Evolutionary conservation across 1,140 invertebrate genomes (phyloP), one percentile per base, ranked within the genome.

Genomic region (Coenobita brevimanus): DNA sequence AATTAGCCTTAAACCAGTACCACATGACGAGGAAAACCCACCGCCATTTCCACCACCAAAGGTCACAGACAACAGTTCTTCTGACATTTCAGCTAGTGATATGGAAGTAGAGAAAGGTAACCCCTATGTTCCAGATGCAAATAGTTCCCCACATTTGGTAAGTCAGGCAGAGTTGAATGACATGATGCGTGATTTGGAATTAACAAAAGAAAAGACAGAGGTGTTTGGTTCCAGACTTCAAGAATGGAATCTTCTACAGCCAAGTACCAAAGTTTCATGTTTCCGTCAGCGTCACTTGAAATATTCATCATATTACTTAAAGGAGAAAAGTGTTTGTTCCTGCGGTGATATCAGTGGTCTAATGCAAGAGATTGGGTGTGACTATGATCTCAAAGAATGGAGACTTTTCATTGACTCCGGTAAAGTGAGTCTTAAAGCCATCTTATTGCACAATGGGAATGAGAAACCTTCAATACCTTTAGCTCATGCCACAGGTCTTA

Each of bases 31-130:
- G 27, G 33, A 15, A 60, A 79, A 79, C 46, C 76, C 76, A 79
- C 76, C 76, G 46, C 76, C 27, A 79, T 38, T 79, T 79, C 76
- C 76, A 79, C 76, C 43, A 79, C 10, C 2, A 79, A 79, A 41
- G 54, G 38, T 30, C 33, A 79, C 46, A 79, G 36, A 54, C 43
- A 60, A 54, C 78, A 80, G 46, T 60, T 54, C 2, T 69, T 69
- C n/a, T 3, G 0, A 67, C 1, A 24, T n/a, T 57, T 3, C 76
- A 46, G 46, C 30, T 57, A 79, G 17, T 79, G 78, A 62, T 60
- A 80, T 60, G 38, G 78, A 60, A 54, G 33, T 50, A 80, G n/a
- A 36, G 33, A 80, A 80, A 80, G 6, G 17, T 50, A 50, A 50
- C 46, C 46, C 17, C 6, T 50, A 50, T 50, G 17, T 50, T 50